Base-by-base conservation (phyloP, 2,113 vertebrate genomes). In the Tetrax tetrax region DNA sequence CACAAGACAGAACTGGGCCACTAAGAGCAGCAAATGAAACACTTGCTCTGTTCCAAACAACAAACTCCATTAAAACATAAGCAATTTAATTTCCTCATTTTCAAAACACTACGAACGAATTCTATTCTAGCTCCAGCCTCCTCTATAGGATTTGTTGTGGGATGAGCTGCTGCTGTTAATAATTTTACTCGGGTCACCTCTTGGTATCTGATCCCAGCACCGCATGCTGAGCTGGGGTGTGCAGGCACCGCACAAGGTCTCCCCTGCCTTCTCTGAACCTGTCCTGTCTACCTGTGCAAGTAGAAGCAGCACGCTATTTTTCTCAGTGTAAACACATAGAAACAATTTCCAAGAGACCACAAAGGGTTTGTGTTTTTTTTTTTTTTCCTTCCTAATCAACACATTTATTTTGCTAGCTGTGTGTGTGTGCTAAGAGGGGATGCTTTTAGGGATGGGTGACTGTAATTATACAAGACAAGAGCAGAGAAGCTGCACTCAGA, bases 381-480 rank as follows among this genome's bases (percentile, higher is more conserved):
- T 6, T 64, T 71, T 69, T 61, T 56, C 24, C 48, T 57, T 87
- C 79, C 33, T 77, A 80, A 86, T 76, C 64, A 93, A 87, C n/a
- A 38, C 20, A 56, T 61, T 95, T 83, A 71, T 85, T 83, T 93
- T 68, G 54, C 69, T 72, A 85, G 79, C 71, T 93, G 59, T 4
- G 5, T 48, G 21, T 89, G 75, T 45, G 6, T 37, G 85, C 79
- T 85, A 94, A 70, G 66, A 70, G 60, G 60, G 78, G 33, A 94
- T 76, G 87, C 91, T 95, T 96, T 94, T 86, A 96, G 89, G 87
- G 79, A 87, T 90, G 80, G 68, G 63, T 96, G 94, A 96, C 60
- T 76, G 76, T 95, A 97, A 97, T 95, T 88, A 79, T 14, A 87
- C 50, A 90, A 89, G 93, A 95, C 95, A 96, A 83, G 76, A 95